A percentile compares a stretch with the other conserved stretches of the same genome.
phyloP scores from a whole-genome alignment of 2,888 invertebrate genomes.

The Lordiphosa fenestrarum region DNA sequence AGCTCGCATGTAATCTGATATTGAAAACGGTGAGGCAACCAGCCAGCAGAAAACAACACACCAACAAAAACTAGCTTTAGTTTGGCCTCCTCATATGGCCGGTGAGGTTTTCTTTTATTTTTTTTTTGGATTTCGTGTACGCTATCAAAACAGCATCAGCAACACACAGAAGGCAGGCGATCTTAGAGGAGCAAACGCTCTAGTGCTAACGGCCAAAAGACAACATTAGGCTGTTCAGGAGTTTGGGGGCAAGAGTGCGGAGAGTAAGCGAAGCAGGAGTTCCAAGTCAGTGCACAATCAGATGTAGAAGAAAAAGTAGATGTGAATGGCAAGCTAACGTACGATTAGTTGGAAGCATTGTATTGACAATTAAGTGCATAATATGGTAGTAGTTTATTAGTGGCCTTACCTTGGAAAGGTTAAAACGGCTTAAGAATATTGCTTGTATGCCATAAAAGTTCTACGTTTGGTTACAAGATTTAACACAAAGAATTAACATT shows the following conservation, averaged over 20 bases:
- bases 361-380: neutral
- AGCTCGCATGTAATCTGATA: slow-evolving; percentile 66
- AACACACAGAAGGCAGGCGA: slow-evolving; percentile 22
- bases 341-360: slow-evolving; percentile 1
- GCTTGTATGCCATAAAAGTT: too few species aligned
- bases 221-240: neutral
- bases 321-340: slow-evolving; percentile 9
- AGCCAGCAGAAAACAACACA: slow-evolving; percentile 21
- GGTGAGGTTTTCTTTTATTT: slow-evolving; percentile 41
- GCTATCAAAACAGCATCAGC: slow-evolving; percentile 51
- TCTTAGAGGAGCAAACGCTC: slow-evolving; percentile 8
- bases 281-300: slow-evolving; percentile 49
- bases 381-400: too few species aligned
- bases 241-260: neutral
- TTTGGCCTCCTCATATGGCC: slow-evolving; percentile 18
- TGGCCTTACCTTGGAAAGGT: too few species aligned
- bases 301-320: slow-evolving; percentile 8
- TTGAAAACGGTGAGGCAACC: slow-evolving; percentile 42
- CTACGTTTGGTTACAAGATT: too few species aligned
- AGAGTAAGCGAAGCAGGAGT: slow-evolving; percentile 22
- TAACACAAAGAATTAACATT: too few species aligned
- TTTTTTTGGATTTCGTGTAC: slow-evolving; percentile 28
- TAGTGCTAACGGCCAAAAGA: slow-evolving; percentile 14
- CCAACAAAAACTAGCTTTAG: slow-evolving; percentile 20
- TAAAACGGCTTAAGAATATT: too few species aligned